Conservation (phyloP, 2,113 vertebrate species). For the Ctenomys sociabilis region DNA sequence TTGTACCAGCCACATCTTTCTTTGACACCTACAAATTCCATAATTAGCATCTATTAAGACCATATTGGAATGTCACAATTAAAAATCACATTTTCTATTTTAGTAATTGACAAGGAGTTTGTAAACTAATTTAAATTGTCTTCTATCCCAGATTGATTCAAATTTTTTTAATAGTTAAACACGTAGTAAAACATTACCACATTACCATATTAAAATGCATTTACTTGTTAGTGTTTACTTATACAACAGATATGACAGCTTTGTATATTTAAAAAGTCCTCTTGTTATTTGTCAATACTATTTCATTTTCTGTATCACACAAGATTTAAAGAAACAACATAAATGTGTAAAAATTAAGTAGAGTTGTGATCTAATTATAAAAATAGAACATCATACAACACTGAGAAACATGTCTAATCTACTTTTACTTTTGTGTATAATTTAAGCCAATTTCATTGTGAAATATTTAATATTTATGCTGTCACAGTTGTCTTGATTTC, state of each 20-base stretch:
- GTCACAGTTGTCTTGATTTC: background rate
- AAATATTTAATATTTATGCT: conserved; percentile 59
- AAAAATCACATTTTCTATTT: background rate
- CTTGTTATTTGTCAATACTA: conserved; percentile 66
- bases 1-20: background rate
- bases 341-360: conserved; percentile 78
- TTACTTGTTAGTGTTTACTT: conserved; percentile 51
- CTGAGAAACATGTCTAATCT: conserved; percentile 80
- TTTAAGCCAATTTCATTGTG: conserved; percentile 51
- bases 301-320: conserved; percentile 53
- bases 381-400: conserved; percentile 60
- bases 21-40: too few species aligned
- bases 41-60: background rate
- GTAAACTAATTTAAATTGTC: conserved; percentile 52
- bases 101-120: background rate
- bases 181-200: background rate
- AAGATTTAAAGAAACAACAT: conserved; percentile 83
- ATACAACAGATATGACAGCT: conserved; percentile 64
- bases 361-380: conserved; percentile 77
- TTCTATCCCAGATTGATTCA: background rate
- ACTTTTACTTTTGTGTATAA: conserved; percentile 73
- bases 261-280: conserved; percentile 59
- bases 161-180: conserved; percentile 47
- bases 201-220: conserved; percentile 65
- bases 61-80: background rate